phyloP scores from a whole-genome alignment of 2,797 vertebrate genomes.

The Passerculus sandwichensis region DNA sequence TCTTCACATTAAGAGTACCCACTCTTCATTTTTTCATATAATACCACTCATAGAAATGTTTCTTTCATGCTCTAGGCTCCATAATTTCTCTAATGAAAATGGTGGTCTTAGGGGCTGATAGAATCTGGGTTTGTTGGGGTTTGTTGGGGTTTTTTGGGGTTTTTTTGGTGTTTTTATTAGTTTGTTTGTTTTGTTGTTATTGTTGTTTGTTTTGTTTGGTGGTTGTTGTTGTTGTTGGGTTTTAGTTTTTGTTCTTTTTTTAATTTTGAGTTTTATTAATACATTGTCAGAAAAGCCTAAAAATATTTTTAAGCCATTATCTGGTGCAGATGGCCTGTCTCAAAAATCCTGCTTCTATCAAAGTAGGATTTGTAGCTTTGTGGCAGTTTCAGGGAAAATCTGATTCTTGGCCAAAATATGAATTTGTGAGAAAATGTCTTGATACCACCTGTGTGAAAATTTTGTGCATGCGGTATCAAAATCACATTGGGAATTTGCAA shows the following conservation, averaged over 20 bases:
- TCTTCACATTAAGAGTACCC: neutral
- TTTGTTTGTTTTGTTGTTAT: neutral
- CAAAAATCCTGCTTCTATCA: neutral
- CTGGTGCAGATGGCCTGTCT: neutral
- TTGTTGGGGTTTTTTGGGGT: too few species aligned
- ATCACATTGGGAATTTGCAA: neutral
- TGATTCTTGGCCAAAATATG: neutral
- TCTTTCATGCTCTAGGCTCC: neutral
- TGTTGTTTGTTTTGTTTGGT: neutral
- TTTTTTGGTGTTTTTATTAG: neutral
- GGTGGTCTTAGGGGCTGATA: rapidly evolving
- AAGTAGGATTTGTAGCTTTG: neutral
- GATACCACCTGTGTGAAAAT: neutral
- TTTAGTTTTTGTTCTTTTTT: neutral
- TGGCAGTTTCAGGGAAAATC: neutral
- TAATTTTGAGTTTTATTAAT: neutral
- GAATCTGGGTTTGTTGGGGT: neutral
- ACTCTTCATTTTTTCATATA: neutral
- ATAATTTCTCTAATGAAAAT: neutral
- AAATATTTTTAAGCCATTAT: neutral
- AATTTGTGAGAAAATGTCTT: neutral
- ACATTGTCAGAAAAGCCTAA: neutral
- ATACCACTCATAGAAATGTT: neutral
- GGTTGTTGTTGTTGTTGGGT: neutral
- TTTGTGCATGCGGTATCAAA: neutral